Conservation (phyloP, 1,140 invertebrate genomes). For the Drosophila lacteicornis region DNA sequence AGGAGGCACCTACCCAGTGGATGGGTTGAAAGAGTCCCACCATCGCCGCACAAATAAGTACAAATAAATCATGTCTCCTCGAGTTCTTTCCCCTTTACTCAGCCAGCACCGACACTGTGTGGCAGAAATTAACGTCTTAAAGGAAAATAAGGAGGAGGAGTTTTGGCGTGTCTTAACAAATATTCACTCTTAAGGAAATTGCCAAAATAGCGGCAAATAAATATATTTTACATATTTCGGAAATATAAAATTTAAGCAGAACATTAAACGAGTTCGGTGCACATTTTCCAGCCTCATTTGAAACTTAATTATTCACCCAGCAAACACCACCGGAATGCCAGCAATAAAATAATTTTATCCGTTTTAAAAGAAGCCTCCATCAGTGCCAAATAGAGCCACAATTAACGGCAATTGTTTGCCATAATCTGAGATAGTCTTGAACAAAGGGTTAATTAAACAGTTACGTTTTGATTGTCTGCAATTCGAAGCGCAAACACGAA, state of each 20-base stretch:
- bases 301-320: slow-evolving; percentile 60
- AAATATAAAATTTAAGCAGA: neutral
- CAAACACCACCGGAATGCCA: slow-evolving; percentile 36
- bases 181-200: neutral
- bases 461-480: slow-evolving; percentile 40
- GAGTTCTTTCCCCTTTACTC: neutral
- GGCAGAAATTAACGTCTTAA: slow-evolving; percentile 64
- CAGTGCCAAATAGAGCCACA: slow-evolving; percentile 35
- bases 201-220: neutral
- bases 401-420: slow-evolving; percentile 61
- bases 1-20: slow-evolving; percentile 53
- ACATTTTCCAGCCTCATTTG: slow-evolving; percentile 45
- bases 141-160: neutral
- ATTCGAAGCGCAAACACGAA: slow-evolving; percentile 11
- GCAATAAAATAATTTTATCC: slow-evolving; percentile 30
- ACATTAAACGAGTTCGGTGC: neutral
- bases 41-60: slow-evolving; percentile 67
- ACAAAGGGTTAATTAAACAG: slow-evolving; percentile 69
- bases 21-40: slow-evolving; percentile 57
- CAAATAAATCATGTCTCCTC: slow-evolving; percentile 66
- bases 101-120: slow-evolving; percentile 40
- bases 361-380: slow-evolving; percentile 14
- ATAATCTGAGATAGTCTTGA: slow-evolving; percentile 36
- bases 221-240: neutral
- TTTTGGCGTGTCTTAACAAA: neutral